Evolutionary conservation across 2,888 invertebrate species (phyloP), one percentile per base, ranked within the genome.

Genomic region (Tenthredo mesomela): DNA sequence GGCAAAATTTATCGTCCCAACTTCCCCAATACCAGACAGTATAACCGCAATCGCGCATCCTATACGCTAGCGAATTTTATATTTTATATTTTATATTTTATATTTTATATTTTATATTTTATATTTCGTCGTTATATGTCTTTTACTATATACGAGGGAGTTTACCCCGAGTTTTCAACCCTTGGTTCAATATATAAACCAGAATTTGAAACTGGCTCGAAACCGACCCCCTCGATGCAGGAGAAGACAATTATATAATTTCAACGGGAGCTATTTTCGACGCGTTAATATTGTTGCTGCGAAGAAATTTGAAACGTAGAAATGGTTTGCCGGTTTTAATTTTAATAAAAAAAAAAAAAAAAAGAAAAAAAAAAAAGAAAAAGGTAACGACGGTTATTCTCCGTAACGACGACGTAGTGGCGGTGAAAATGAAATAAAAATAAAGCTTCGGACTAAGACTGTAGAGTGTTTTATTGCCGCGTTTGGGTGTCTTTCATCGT

Each of bases 1-100:
- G 40, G 75, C 85, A 83, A 82, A 86, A 87, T 87, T 87, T 87
- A 87, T 87, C 84, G 87, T 71, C 37, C 67, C 21, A 86, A 87
- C 85, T 86, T 87, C 47, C 82, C 71, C 75, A 21, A 84, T 80
- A 80, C 40, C 15, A 40, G 37, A 33, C 12, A 80, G 61, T 21
- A 40, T 29, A 67, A 50, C 54, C 77, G 29, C 77, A 73, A 43
- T 73, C 43, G 40, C 15, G 70, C n/a, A 7, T 71, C 40, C 9
- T 37, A 37, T 37, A n/a, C 37, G 37, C 54, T 21, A 10, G 29
- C 18, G 18, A 33, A 75, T 25, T 75, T 50, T 50, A 77, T 54
- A 73, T 43, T 21, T 43, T 29, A 21, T 71, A 71, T 73, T 73
- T n/a, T n/a, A n/a, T n/a, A n/a, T n/a, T n/a, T n/a, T n/a, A n/a